phyloP scores from a whole-genome alignment of 2,113 vertebrate species.

The Notechis scutatus region DNA sequence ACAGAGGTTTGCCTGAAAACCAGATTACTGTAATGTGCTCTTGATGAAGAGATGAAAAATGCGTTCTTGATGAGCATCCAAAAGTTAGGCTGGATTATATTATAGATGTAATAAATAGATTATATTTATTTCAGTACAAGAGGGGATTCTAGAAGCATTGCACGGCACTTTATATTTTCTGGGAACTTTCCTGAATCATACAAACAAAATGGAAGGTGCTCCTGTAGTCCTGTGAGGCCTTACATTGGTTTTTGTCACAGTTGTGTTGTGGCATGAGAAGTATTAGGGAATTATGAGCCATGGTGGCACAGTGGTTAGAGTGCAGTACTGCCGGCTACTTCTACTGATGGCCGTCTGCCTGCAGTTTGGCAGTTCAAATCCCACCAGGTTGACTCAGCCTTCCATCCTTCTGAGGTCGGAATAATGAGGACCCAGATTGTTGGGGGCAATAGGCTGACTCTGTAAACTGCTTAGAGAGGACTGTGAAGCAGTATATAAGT shows the following conservation, averaged over 20 bases:
- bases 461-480: too few species aligned
- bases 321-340: too few species aligned
- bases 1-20: background rate
- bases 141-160: background rate
- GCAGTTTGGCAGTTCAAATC: too few species aligned
- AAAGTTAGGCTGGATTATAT: background rate
- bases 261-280: background rate
- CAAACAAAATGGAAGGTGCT: background rate
- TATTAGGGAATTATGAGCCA: background rate
- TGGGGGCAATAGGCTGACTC: too few species aligned
- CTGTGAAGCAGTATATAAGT: too few species aligned
- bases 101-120: background rate
- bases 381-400: too few species aligned
- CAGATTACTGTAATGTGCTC: background rate
- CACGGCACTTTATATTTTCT: too few species aligned
- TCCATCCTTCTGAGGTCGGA: too few species aligned
- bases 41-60: background rate
- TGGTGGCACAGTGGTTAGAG: too few species aligned
- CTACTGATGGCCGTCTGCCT: too few species aligned
- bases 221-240: background rate
- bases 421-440: too few species aligned
- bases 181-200: background rate
- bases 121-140: background rate
- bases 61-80: background rate
- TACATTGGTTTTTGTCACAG: background rate